A percentile compares a stretch with the other conserved stretches of the same genome.
Evolutionary conservation across 2,888 invertebrate genomes (phyloP).

Genomic region (Apotomis betuletana): DNA sequence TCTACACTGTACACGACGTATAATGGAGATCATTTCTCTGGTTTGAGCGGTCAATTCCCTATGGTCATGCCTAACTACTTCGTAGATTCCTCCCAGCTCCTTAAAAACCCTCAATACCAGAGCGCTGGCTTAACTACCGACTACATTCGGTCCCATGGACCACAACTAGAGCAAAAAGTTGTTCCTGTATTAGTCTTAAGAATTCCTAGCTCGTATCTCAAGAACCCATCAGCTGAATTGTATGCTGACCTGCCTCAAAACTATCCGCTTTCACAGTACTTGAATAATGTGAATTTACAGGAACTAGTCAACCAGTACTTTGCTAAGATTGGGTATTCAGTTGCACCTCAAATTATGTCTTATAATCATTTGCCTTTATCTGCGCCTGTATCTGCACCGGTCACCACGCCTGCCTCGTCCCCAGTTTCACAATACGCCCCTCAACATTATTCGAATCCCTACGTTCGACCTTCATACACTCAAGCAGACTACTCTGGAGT

Average conservation of each 20-base stretch:
- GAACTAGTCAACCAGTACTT: constrained; percentile 81
- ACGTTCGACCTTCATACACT: constrained; percentile 73
- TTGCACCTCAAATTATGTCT: constrained; percentile 70
- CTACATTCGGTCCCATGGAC: constrained; percentile 69
- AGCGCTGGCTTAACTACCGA: constrained; percentile 78
- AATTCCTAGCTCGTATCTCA: constrained; percentile 83
- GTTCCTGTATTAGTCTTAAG: constrained; percentile 84
- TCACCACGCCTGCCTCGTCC: constrained; percentile 44
- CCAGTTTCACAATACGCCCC: constrained; percentile 56
- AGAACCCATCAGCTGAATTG: constrained; percentile 78
- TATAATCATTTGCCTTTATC: constrained; percentile 59
- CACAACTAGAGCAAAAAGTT: constrained; percentile 70
- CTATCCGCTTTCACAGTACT: constrained; percentile 79
- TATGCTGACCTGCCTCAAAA: constrained; percentile 83
- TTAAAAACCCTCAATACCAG: constrained; percentile 77
- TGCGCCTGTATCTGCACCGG: constrained; percentile 46
- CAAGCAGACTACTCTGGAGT: constrained; percentile 75
- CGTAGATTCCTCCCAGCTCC: constrained; percentile 72
- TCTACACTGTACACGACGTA: constrained; percentile 77
- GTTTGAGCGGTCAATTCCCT: constrained; percentile 75
- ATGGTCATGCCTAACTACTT: constrained; percentile 78
- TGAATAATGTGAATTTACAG: constrained; percentile 83
- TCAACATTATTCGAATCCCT: constrained; percentile 70
- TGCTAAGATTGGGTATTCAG: constrained; percentile 71
- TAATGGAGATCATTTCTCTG: constrained; percentile 75